A percentile compares a stretch with the other conserved stretches of the same genome.
Evolutionary conservation across 1,140 invertebrate genomes (phyloP).

Genomic region (Hypsibius dujardini): DNA sequence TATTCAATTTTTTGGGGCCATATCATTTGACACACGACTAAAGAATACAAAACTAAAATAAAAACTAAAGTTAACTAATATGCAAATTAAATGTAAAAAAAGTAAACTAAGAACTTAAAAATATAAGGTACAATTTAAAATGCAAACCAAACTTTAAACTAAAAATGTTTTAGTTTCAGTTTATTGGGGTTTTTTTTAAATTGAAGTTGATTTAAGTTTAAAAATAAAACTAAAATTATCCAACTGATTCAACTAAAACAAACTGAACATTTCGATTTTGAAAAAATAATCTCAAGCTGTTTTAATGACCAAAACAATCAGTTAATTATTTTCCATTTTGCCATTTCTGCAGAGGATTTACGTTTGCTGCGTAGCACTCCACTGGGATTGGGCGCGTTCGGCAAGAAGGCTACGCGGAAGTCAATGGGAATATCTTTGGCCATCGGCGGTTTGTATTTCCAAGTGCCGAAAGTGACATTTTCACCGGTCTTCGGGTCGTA

Average conservation of each 20-base stretch:
- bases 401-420: constrained; percentile 52
- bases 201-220: too few species aligned
- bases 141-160: background rate
- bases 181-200: background rate
- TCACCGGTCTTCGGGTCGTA: constrained; percentile 47
- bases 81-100: background rate
- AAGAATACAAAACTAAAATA: too few species aligned
- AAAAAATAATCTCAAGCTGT: too few species aligned
- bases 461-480: constrained; percentile 54
- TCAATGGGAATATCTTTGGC: constrained; percentile 67
- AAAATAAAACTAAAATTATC: too few species aligned
- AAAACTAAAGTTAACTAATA: too few species aligned
- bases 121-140: constrained; percentile 4
- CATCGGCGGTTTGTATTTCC: constrained; percentile 59
- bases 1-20: background rate
- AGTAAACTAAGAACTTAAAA: constrained; percentile 21
- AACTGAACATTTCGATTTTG: too few species aligned
- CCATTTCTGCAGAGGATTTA: constrained; percentile 30
- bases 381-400: constrained; percentile 47
- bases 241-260: too few species aligned
- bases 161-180: background rate
- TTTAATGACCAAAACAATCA: background rate
- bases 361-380: constrained; percentile 60
- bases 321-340: background rate
- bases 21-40: background rate